Evolutionary conservation across 2,797 vertebrate species (phyloP).

Genomic region (Ciconia nigra): DNA sequence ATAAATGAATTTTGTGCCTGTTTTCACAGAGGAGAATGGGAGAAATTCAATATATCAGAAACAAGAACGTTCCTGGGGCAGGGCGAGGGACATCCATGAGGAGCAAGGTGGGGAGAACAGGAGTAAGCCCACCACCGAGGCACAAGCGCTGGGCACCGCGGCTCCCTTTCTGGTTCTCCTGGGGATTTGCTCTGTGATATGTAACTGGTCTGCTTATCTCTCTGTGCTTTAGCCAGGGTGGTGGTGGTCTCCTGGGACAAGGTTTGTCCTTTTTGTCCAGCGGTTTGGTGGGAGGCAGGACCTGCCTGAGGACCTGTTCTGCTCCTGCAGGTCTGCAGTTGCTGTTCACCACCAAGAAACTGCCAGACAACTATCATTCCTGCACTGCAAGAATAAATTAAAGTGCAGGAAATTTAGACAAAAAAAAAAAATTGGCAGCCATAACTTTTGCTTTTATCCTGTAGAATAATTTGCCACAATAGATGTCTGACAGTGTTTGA

Average conservation of each 20-base stretch:
- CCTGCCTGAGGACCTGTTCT: not conserved
- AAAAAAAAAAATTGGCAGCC: not conserved
- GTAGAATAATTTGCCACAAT: not conserved
- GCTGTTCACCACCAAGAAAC: not conserved
- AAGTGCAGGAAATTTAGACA: not conserved
- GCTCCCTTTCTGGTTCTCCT: not conserved
- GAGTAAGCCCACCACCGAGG: not conserved
- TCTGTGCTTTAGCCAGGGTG: not conserved
- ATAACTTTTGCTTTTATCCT: not conserved
- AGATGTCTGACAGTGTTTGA: not conserved
- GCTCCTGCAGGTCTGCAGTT: not conserved
- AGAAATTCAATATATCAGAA: not conserved
- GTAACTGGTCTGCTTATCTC: not conserved
- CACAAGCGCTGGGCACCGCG: fast-evolving
- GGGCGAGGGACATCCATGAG: not conserved
- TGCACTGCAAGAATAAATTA: not conserved
- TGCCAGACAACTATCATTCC: not conserved
- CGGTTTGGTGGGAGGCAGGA: not conserved
- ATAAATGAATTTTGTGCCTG: not conserved
- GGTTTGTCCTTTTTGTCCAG: not conserved
- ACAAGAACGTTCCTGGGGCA: not conserved
- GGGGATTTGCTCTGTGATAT: not conserved
- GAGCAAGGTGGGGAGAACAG: not conserved
- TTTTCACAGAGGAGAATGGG: not conserved
- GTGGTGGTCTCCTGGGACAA: not conserved